phyloP scores from a whole-genome alignment of 2,888 invertebrate species.

The Bellardia pandia region DNA sequence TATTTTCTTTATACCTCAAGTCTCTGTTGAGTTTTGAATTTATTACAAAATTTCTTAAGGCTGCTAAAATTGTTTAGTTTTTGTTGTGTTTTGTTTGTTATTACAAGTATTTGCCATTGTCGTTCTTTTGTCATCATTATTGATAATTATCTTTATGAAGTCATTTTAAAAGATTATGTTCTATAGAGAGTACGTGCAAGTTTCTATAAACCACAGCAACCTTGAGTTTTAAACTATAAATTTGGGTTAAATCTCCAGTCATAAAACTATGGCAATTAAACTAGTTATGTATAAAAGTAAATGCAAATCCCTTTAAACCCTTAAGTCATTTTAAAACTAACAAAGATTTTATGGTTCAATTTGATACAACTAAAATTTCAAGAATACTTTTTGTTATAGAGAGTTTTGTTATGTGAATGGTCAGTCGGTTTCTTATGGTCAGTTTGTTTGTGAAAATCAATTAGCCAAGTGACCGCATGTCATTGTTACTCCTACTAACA shows the following conservation, averaged over 20 bases:
- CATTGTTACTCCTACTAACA: conserved; percentile 31
- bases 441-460: conserved; percentile 60
- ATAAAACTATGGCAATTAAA: conserved; percentile 67
- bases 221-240: conserved; percentile 59
- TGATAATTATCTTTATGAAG: conserved; percentile 82
- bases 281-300: conserved; percentile 9
- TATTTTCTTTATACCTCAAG: conserved; percentile 3
- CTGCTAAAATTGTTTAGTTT: conserved; percentile 24
- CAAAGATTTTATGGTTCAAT: not conserved
- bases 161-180: conserved; percentile 72
- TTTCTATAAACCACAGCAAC: conserved; percentile 4
- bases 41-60: conserved; percentile 70
- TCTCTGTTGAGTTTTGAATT: conserved; percentile 65
- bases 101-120: not conserved
- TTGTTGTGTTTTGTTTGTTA: not conserved
- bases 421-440: conserved; percentile 50
- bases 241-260: conserved; percentile 63
- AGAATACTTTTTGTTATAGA: not conserved
- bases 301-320: conserved; percentile 58
- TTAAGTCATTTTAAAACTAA: conserved; percentile 49
- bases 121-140: conserved; percentile 78
- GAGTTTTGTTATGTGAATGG: not conserved
- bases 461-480: conserved; percentile 71
- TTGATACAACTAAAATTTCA: not conserved
- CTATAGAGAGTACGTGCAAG: conserved; percentile 36